Conservation (phyloP, 2,888 invertebrate species). For the Tiliacea citrago region DNA sequence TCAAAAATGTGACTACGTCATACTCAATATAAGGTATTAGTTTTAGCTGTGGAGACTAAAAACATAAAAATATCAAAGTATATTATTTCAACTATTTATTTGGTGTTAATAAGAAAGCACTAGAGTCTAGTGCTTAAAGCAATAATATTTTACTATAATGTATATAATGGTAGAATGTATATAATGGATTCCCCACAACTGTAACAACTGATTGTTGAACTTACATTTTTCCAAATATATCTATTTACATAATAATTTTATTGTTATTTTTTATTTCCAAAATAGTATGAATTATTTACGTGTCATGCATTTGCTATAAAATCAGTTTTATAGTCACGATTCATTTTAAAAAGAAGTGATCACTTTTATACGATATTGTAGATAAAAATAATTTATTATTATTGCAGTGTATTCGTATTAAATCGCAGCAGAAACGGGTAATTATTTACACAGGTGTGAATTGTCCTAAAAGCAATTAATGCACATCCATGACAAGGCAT, state of each 20-base stretch:
- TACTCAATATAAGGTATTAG: not conserved
- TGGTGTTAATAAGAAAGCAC: too few relatives aligned
- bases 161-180: too few relatives aligned
- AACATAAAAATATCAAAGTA: not conserved
- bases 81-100: not conserved
- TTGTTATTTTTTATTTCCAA: not conserved
- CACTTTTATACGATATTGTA: not conserved
- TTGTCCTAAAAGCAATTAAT: not conserved
- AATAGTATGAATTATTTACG: not conserved
- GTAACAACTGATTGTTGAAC: too few relatives aligned
- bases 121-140: too few relatives aligned
- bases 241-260: too few relatives aligned
- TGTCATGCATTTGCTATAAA: not conserved
- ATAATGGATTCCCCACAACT: too few relatives aligned
- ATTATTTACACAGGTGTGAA: conserved; percentile 1
- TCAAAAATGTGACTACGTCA: not conserved
- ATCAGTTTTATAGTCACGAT: not conserved
- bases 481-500: not conserved
- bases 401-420: not conserved
- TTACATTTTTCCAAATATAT: too few relatives aligned
- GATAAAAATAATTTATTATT: not conserved
- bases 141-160: too few relatives aligned
- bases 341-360: not conserved
- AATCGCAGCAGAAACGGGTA: not conserved
- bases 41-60: not conserved